A percentile compares a stretch with the other conserved stretches of the same genome.
phyloP scores from a whole-genome alignment of 2,888 invertebrate species.

The Melanchra persicariae region DNA sequence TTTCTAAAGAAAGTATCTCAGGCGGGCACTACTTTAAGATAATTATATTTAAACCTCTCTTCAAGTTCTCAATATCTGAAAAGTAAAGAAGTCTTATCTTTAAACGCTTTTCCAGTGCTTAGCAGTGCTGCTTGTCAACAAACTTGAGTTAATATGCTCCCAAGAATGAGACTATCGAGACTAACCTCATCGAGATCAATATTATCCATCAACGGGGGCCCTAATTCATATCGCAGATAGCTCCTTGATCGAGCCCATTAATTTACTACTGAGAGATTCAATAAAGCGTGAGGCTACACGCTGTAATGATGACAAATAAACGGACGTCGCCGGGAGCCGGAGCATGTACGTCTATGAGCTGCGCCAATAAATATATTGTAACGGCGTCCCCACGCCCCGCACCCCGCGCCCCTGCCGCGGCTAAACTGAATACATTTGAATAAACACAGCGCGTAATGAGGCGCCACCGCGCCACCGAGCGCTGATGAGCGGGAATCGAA shows the following conservation, averaged over 20 bases:
- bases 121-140: too few relatives aligned
- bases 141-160: constrained; percentile 10
- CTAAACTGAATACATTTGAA: constrained; percentile 83
- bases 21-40: neutral
- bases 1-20: neutral
- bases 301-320: constrained; percentile 62
- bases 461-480: constrained; percentile 69
- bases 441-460: constrained; percentile 79
- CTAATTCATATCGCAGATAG: constrained; percentile 42
- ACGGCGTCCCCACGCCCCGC: constrained; percentile 3
- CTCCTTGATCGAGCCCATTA: constrained; percentile 51
- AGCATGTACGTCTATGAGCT: constrained; percentile 42
- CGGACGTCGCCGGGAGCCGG: constrained; percentile 48
- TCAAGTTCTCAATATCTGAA: neutral
- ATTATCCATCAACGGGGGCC: constrained; percentile 12
- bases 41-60: neutral
- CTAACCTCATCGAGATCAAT: constrained; percentile 37
- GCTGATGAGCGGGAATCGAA: constrained; percentile 79
- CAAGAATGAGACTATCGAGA: too few relatives aligned
- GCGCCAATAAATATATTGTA: constrained; percentile 59
- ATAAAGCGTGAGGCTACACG: constrained; percentile 51
- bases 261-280: constrained; percentile 41
- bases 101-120: too few relatives aligned
- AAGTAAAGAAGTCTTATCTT: neutral
- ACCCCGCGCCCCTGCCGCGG: constrained; percentile 58